Evolutionary conservation across 2,113 vertebrate genomes (phyloP).

Genomic region (Cyphomyrus discorhynchus): DNA sequence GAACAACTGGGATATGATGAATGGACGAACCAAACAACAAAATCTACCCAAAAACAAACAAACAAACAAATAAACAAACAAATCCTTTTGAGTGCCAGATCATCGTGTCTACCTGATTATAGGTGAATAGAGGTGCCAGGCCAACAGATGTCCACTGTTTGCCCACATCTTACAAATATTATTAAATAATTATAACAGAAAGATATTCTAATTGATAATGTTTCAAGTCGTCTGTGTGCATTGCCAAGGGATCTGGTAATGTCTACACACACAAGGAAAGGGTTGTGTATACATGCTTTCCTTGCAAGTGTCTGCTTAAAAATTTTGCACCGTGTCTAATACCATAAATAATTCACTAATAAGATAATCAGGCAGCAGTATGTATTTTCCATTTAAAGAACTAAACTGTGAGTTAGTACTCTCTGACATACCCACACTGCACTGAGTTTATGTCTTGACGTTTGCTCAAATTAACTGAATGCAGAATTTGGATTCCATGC

Average conservation of each 20-base stretch:
- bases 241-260: not conserved
- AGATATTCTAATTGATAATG: not conserved
- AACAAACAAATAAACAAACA: not conserved
- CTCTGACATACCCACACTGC: not conserved
- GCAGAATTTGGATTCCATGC: not conserved
- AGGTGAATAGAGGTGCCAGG: not conserved
- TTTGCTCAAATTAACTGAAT: not conserved
- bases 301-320: not conserved
- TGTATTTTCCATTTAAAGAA: not conserved
- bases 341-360: not conserved
- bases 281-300: not conserved
- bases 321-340: not conserved
- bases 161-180: not conserved
- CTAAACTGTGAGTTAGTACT: not conserved
- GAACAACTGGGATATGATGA: not conserved
- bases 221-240: not conserved
- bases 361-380: not conserved
- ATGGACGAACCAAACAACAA: not conserved
- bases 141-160: too few relatives aligned
- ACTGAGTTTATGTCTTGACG: slow-evolving; percentile 23
- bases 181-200: not conserved
- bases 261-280: not conserved
- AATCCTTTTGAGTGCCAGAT: not conserved
- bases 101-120: not conserved
- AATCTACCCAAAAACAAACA: not conserved